Evolutionary conservation across 2,797 vertebrate genomes (phyloP).

Genomic region (Paratrypauchen microcephalus): DNA sequence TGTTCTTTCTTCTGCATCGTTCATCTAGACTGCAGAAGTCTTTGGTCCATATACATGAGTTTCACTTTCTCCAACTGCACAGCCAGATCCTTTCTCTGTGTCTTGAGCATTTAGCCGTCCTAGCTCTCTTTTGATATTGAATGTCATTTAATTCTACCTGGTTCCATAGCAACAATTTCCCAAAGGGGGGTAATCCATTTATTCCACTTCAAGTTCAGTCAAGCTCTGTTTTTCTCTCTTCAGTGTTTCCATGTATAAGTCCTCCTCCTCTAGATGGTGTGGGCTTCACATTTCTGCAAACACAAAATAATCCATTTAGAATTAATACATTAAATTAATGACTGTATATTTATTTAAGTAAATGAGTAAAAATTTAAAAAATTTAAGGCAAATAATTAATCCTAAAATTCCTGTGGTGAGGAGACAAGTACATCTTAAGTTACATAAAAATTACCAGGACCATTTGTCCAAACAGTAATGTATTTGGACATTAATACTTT

Average conservation of each 20-base stretch:
- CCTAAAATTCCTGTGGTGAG: neutral
- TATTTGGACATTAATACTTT: slow-evolving; percentile 3
- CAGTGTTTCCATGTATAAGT: slow-evolving; percentile 58
- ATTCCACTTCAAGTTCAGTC: slow-evolving; percentile 65
- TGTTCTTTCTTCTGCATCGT: slow-evolving; percentile 35
- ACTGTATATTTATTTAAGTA: neutral
- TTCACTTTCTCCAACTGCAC: slow-evolving; percentile 39
- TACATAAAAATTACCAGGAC: slow-evolving; percentile 12
- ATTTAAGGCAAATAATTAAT: neutral
- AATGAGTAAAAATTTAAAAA: neutral
- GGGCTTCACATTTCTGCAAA: slow-evolving; percentile 62
- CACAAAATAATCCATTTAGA: slow-evolving; percentile 44
- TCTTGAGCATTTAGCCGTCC: slow-evolving; percentile 55
- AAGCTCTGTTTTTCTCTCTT: slow-evolving; percentile 49
- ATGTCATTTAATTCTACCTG: slow-evolving; percentile 60
- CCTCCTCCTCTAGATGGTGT: slow-evolving; percentile 56
- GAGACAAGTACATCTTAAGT: slow-evolving; percentile 1
- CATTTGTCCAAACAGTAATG: neutral
- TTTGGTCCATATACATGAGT: slow-evolving; percentile 65
- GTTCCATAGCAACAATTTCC: slow-evolving; percentile 66
- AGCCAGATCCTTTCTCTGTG: slow-evolving; percentile 41
- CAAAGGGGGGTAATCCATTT: slow-evolving; percentile 68
- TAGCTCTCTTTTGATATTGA: slow-evolving; percentile 58
- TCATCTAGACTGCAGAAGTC: slow-evolving; percentile 54
- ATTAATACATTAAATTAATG: slow-evolving; percentile 21